Percentiles rank a stretch among this genome's conserved stretches.
Evolutionary conservation across 2,113 vertebrate genomes (phyloP).

Genomic region (Mesocricetus auratus): DNA sequence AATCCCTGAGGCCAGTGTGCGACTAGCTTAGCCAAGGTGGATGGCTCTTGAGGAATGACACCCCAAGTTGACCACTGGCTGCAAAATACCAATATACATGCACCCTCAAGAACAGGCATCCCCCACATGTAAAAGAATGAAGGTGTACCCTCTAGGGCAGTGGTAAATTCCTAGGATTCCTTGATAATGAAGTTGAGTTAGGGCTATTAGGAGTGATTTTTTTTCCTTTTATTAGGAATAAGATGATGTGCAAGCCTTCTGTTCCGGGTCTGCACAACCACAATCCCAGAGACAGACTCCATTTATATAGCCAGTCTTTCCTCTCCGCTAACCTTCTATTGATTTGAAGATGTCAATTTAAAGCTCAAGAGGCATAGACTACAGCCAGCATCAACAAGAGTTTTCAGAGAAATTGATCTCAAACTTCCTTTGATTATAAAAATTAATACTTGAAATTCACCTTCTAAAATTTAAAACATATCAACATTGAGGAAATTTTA

Average conservation of each 20-base stretch:
- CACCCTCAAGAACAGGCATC: no score
- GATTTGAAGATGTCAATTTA: neutral
- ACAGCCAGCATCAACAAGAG: neutral
- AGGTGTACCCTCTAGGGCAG: neutral
- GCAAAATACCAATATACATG: neutral
- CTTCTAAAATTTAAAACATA: constrained; percentile 24
- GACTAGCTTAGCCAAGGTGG: neutral
- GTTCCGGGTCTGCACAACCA: neutral
- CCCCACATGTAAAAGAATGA: neutral
- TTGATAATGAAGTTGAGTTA: neutral
- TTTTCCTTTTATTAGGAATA: neutral
- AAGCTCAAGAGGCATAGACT: neutral
- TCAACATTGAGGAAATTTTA: constrained; percentile 1
- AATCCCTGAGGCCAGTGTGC: neutral
- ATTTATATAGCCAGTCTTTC: neutral
- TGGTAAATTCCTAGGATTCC: neutral
- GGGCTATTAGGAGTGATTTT: neutral
- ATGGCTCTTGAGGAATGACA: neutral
- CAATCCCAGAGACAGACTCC: neutral
- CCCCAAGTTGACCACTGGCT: neutral
- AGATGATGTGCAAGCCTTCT: neutral
- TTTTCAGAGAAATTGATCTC: neutral
- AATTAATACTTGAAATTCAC: neutral
- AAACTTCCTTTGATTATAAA: constrained; percentile 25
- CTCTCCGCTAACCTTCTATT: neutral